Evolutionary conservation across 2,797 vertebrate genomes (phyloP), one percentile per base, ranked within the genome.

Genomic region (Coccyzus lansbergi): DNA sequence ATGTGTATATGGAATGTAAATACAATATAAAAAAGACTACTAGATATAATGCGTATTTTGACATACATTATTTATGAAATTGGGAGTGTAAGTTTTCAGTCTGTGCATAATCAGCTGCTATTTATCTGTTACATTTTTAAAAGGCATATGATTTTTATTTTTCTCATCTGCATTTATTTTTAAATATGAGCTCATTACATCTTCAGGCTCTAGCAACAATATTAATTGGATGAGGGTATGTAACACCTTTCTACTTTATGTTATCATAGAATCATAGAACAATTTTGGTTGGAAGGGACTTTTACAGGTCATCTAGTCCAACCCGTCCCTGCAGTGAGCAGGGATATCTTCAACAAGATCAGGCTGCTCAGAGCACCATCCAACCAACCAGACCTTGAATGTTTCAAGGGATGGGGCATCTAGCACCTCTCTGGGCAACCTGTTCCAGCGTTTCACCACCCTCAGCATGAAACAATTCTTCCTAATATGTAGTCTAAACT

Each of bases 171-270:
- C 10, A 46, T 29, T 77, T 83, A 34, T 65, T 89, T 91, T 85
- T 75, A 42, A 12, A 13, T 1, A 1, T 3, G 4, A 72, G 3
- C 26, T 83, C 31, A 59, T 83, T 46, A 29, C 0, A 1, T 49
- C 40, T 85, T 58, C 36, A 38, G 5, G 2, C 64, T 83, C 26
- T 34, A 79, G 28, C 25, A 92, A 44, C n/a, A 71, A 14, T 65
- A 78, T 48, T 78, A 40, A 36, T 71, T 62, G 42, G n/a, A 40
- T 1, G 5, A 74, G 5, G 29, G 2, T 42, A 34, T 1, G 6
- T 24, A 70, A 55, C 17, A 42, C 31, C 40, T 77, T 76, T 85
- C n/a, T 85, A 53, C 15, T 79, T 94, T 70, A 28, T 56, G 31
- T 78, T 65, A 44, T 44, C 42, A 44, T 44, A 16, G 16, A 44